phyloP scores from a whole-genome alignment of 2,888 invertebrate species.

The Oligia fasciuncula region DNA sequence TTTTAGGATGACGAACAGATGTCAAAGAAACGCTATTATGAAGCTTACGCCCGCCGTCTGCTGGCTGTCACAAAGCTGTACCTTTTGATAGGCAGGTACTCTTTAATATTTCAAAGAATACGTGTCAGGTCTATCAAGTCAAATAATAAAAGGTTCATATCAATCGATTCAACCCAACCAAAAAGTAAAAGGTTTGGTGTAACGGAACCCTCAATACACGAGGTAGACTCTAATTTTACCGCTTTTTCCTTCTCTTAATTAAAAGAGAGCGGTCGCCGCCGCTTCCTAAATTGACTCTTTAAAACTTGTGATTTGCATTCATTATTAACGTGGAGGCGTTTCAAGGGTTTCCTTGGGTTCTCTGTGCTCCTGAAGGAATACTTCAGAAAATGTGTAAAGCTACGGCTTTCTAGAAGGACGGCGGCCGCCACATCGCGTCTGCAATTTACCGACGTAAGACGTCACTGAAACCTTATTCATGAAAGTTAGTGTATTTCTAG shows the following conservation, averaged over 20 bases:
- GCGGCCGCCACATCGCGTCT: not conserved
- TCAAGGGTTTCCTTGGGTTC: constrained; percentile 7
- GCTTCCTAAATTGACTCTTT: constrained; percentile 82
- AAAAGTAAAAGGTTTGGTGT: not conserved
- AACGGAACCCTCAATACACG: constrained; percentile 14
- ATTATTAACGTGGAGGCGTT: constrained; percentile 66
- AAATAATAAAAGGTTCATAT: not conserved
- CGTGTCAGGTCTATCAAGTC: too few relatives aligned
- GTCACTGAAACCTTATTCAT: not conserved
- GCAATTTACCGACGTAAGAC: not conserved
- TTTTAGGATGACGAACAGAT: not conserved
- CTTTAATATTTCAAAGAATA: not conserved
- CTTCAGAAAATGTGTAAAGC: not conserved
- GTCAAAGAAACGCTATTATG: not conserved
- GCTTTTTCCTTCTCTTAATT: constrained; percentile 76
- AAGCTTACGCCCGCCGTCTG: not conserved
- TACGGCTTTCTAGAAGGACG: not conserved
- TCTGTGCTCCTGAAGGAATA: not conserved
- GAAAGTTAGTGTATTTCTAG: not conserved
- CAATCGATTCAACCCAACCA: not conserved
- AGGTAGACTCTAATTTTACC: not conserved
- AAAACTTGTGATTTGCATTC: constrained; percentile 80
- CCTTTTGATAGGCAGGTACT: not conserved
- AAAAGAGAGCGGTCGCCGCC: constrained; percentile 69
- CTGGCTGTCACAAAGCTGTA: not conserved